phyloP scores from a whole-genome alignment of 2,888 invertebrate genomes.

The Cosmia pyralina region DNA sequence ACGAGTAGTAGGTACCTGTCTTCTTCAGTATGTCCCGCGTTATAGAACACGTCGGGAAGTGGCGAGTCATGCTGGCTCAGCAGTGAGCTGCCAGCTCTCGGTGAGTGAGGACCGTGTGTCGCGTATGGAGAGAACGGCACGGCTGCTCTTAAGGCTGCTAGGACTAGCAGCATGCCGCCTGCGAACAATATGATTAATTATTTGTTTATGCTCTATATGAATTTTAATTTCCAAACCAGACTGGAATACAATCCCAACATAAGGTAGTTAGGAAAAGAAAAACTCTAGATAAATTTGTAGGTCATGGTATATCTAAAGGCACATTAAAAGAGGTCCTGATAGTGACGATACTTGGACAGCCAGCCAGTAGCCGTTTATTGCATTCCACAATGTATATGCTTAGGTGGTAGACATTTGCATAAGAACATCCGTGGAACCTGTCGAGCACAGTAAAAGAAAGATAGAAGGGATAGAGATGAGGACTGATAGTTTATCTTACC shows the following conservation, averaged over 20 bases:
- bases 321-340: not conserved
- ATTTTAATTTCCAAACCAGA: not conserved
- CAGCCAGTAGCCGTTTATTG: too few relatives aligned
- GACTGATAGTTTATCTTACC: too few relatives aligned
- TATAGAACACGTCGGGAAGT: constrained; percentile 86
- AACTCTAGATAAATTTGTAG: not conserved
- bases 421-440: too few relatives aligned
- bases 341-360: not conserved
- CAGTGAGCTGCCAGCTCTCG: constrained; percentile 85
- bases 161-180: constrained; percentile 85
- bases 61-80: constrained; percentile 87
- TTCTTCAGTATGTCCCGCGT: constrained; percentile 83
- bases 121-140: constrained; percentile 88
- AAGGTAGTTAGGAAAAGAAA: too few relatives aligned
- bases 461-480: too few relatives aligned
- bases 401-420: too few relatives aligned
- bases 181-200: constrained; percentile 15
- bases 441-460: too few relatives aligned
- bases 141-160: constrained; percentile 84
- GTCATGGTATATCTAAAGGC: too few relatives aligned
- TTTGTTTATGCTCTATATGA: not conserved
- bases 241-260: too few relatives aligned
- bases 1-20: constrained; percentile 73
- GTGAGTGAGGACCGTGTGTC: constrained; percentile 85
- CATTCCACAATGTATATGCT: too few relatives aligned